A percentile compares a stretch with the other conserved stretches of the same genome.
These are phyloP conservation scores for Pomacea maculata DNA, from an alignment of 1,140 invertebrate genomes.

Conservation along the genomic window DNA sequence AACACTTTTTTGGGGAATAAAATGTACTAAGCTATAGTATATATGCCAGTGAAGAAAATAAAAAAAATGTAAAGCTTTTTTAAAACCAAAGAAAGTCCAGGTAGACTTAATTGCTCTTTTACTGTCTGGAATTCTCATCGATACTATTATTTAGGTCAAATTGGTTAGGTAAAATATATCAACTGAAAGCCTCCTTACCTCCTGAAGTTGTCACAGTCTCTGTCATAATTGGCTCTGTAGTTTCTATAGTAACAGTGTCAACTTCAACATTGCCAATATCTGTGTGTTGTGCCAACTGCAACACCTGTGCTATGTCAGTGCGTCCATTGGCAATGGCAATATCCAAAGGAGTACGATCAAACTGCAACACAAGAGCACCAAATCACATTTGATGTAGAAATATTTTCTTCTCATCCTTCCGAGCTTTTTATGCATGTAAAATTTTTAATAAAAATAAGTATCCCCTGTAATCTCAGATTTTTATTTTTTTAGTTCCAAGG, in stretches of 20 bases:
- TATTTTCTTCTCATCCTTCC: too few species aligned
- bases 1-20: background rate
- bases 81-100: too few species aligned
- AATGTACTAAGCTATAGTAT: too few species aligned
- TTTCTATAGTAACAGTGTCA: constrained; percentile 57
- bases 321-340: constrained; percentile 76
- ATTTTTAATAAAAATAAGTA: too few species aligned
- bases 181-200: background rate
- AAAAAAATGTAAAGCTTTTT: too few species aligned
- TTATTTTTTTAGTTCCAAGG: background rate
- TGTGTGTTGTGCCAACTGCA: constrained; percentile 64
- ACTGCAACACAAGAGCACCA: constrained; percentile 64
- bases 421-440: too few species aligned
- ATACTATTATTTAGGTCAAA: too few species aligned
- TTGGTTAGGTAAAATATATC: background rate
- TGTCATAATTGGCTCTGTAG: constrained; percentile 44
- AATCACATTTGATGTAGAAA: background rate
- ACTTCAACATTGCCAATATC: constrained; percentile 44
- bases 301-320: constrained; percentile 72
- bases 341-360: constrained; percentile 82
- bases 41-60: too few species aligned
- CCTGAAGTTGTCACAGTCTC: constrained; percentile 31
- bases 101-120: too few species aligned
- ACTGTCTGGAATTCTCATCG: too few species aligned
- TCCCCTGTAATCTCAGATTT: background rate